Conservation (phyloP, 2,888 invertebrate species). For the Spisula solida region DNA sequence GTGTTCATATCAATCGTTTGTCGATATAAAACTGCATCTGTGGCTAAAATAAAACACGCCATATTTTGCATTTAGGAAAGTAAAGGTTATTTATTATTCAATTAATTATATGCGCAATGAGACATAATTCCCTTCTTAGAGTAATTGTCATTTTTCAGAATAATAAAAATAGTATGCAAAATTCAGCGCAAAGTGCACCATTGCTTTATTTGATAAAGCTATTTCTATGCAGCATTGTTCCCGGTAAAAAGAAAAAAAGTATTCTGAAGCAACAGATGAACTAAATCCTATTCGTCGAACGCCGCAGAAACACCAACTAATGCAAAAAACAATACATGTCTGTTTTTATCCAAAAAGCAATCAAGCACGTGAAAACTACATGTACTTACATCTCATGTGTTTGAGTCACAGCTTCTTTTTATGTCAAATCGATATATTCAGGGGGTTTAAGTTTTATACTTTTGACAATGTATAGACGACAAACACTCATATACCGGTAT, state of each 20-base stretch:
- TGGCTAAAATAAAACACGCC: constrained; percentile 12
- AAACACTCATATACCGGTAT: no score
- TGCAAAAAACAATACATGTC: not conserved
- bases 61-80: not conserved
- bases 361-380: not conserved
- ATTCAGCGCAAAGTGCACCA: no score
- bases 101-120: not conserved
- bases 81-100: not conserved
- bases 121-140: no score
- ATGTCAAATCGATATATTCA: not conserved
- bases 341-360: not conserved
- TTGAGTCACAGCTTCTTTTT: not conserved
- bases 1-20: not conserved
- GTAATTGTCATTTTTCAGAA: no score
- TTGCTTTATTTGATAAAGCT: no score
- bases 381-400: not conserved
- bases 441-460: no score
- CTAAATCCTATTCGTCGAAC: no score
- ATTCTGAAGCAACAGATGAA: no score
- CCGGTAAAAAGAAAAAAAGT: no score
- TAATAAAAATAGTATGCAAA: no score
- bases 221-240: no score
- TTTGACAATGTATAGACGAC: no score
- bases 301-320: not conserved
- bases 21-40: not conserved